Evolutionary conservation across 2,888 invertebrate genomes (phyloP).

Genomic region (Ernsta delagoae): DNA sequence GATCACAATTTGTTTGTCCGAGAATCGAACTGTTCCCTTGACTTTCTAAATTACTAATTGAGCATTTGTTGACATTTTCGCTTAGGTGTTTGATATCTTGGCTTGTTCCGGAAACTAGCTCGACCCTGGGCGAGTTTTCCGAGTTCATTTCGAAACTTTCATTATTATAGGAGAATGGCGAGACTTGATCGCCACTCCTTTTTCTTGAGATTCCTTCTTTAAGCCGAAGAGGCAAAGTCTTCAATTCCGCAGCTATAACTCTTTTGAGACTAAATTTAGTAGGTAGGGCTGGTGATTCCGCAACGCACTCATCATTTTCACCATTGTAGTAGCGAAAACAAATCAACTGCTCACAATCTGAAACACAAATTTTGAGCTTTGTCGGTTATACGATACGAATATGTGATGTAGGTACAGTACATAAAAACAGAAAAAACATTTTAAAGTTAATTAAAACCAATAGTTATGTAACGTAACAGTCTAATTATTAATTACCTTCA

Average conservation of each 20-base stretch:
- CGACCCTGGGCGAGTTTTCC: slow-evolving; percentile 69
- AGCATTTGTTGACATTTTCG: slow-evolving; percentile 82
- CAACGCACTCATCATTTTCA: slow-evolving; percentile 86
- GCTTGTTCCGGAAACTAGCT: slow-evolving; percentile 68
- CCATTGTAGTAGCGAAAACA: slow-evolving; percentile 90
- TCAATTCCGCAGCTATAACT: slow-evolving; percentile 66
- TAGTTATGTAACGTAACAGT: neutral
- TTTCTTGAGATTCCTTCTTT: slow-evolving; percentile 82
- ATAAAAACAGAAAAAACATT: neutral
- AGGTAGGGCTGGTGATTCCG: slow-evolving; percentile 84
- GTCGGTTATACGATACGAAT: slow-evolving; percentile 1
- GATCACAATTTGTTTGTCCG: slow-evolving; percentile 78
- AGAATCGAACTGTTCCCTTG: slow-evolving; percentile 68
- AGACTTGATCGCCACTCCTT: slow-evolving; percentile 77
- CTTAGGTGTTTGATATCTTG: slow-evolving; percentile 79
- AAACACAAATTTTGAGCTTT: slow-evolving; percentile 51
- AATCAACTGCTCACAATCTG: slow-evolving; percentile 88
- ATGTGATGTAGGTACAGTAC: neutral
- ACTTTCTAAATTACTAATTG: slow-evolving; percentile 82
- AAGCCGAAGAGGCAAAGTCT: slow-evolving; percentile 81
- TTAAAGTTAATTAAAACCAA: neutral
- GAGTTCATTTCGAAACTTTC: slow-evolving; percentile 82
- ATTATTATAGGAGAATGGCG: slow-evolving; percentile 79
- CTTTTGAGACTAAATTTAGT: slow-evolving; percentile 64
- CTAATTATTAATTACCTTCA: slow-evolving; percentile 76